A percentile compares a stretch with the other conserved stretches of the same genome.
These are phyloP conservation scores for Eulemur rubriventer DNA, from an alignment of 2,797 vertebrate species.

Conservation along the genomic window DNA sequence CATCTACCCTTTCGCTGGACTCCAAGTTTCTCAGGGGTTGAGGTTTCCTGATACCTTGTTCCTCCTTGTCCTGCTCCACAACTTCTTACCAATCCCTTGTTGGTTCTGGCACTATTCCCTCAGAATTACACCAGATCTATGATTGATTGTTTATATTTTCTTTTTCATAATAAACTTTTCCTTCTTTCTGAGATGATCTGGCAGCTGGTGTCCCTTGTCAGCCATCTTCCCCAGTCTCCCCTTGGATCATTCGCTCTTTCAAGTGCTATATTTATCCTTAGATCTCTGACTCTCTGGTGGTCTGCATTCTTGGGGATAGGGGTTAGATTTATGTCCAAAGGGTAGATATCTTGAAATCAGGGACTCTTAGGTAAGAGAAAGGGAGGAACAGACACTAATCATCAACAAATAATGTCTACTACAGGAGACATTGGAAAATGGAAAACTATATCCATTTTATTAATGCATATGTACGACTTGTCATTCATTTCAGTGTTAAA, in stretches of 20 bases:
- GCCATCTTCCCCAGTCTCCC: too few species aligned
- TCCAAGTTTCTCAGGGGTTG: too few species aligned
- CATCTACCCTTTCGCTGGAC: too few species aligned
- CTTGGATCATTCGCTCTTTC: background rate
- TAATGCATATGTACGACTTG: accelerated
- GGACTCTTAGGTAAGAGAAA: background rate
- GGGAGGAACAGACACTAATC: accelerated
- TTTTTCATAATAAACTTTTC: too few species aligned
- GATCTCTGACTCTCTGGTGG: background rate
- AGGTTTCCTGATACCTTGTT: too few species aligned
- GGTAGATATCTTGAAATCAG: background rate
- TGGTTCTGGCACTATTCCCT: too few species aligned
- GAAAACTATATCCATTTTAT: background rate
- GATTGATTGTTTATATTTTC: too few species aligned
- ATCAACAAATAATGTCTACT: background rate
- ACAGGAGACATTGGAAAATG: background rate
- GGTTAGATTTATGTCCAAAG: background rate
- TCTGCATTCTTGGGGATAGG: background rate
- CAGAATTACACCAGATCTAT: too few species aligned
- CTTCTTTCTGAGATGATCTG: too few species aligned
- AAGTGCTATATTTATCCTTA: background rate
- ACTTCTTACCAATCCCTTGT: too few species aligned
- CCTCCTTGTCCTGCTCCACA: too few species aligned
- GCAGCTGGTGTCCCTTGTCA: too few species aligned
- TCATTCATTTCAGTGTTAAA: background rate